phyloP scores from a whole-genome alignment of 2,113 vertebrate species.

The Camelus bactrianus region DNA sequence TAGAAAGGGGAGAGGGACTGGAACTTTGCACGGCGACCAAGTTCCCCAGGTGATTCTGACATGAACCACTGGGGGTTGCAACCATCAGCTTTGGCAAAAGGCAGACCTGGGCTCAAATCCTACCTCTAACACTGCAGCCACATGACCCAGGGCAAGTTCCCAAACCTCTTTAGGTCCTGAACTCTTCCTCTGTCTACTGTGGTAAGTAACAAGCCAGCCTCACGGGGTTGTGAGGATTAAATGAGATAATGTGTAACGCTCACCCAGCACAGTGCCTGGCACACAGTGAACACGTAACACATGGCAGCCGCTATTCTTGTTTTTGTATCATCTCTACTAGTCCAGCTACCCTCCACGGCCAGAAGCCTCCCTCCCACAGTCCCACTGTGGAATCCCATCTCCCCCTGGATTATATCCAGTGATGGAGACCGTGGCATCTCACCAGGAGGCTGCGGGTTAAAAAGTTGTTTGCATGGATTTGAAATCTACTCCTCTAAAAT shows the following conservation, averaged over 20 bases:
- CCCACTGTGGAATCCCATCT: background rate
- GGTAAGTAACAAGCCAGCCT: background rate
- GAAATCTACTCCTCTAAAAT: conserved; percentile 34
- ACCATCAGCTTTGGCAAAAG: background rate
- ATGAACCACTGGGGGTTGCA: background rate
- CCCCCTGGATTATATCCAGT: background rate
- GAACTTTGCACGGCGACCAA: accelerated
- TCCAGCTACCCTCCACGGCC: background rate
- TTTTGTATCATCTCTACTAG: background rate
- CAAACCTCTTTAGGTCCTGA: background rate
- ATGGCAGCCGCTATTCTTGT: background rate
- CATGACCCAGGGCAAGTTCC: background rate
- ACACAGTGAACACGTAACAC: background rate
- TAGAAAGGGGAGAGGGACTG: background rate
- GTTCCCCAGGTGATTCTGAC: background rate
- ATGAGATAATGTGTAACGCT: background rate
- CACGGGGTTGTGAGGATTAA: background rate
- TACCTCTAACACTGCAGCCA: background rate
- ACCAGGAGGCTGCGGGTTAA: background rate
- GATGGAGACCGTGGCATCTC: background rate
- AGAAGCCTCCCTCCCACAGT: background rate
- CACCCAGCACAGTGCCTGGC: background rate
- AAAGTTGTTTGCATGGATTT: background rate
- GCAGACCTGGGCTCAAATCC: background rate
- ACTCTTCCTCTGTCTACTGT: background rate